Evolutionary conservation across 2,113 vertebrate species (phyloP).

Genomic region (Acinonyx jubatus): DNA sequence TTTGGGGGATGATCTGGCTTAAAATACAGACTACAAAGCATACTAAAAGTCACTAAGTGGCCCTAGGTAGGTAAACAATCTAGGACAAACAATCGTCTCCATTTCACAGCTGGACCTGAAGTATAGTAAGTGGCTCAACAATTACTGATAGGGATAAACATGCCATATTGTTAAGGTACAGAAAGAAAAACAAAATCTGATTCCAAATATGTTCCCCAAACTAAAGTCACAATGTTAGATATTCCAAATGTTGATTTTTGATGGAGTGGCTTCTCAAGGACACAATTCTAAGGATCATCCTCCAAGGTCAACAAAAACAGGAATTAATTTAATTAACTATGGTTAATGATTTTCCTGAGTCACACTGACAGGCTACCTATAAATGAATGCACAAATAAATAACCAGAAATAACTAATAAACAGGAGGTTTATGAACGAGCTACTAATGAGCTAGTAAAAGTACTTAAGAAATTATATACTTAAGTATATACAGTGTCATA

Average conservation of each 20-base stretch:
- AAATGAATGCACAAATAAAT: neutral
- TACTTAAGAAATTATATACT: neutral
- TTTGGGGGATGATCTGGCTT: neutral
- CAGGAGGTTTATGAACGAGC: neutral
- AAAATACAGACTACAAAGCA: neutral
- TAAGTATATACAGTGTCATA: neutral
- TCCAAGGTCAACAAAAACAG: neutral
- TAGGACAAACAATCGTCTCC: neutral
- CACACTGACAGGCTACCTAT: neutral
- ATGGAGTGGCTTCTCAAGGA: neutral
- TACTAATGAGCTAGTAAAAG: neutral
- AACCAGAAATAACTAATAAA: neutral
- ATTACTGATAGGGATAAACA: neutral
- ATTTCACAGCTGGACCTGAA: neutral
- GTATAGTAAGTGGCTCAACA: neutral
- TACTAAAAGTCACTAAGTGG: neutral
- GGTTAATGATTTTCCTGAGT: constrained; percentile 13
- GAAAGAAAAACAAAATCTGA: neutral
- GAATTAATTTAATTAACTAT: neutral
- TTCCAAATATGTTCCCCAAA: neutral
- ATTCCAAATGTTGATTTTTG: constrained; percentile 17
- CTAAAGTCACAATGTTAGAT: neutral
- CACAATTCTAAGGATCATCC: neutral
- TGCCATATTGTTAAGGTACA: neutral
- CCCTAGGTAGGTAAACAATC: neutral